Base-by-base conservation (phyloP, 2,113 vertebrate genomes). In the Seriola rivoliana region DNA sequence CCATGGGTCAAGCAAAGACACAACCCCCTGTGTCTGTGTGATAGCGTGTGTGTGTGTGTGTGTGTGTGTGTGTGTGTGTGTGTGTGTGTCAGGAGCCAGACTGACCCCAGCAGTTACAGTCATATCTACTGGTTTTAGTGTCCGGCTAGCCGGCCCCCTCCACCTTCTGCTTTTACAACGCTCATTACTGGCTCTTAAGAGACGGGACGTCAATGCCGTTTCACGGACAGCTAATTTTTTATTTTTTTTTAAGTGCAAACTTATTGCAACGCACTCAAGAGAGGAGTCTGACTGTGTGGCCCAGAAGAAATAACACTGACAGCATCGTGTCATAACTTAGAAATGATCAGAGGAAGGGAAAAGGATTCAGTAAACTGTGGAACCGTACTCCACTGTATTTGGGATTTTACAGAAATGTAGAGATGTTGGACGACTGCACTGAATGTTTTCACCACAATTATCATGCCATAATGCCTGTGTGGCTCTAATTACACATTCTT, bases 121-220 rank as follows among this genome's bases (percentile, higher is more conserved):
- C 44, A 81, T 75, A 79, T 74, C 84, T 71, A 21, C 71, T 64
- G 44, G 73, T 85, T 69, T 71, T 46, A 67, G 73, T 57, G 73
- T 85, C 78, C 11, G 74, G 60, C 78, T 17, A n/a, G 67, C 58
- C 81, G 32, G 68, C 68, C 77, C 57, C 72, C 86, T 25, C 5
- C 68, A 44, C 82, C 60, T 65, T 74, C 54, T 80, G 83, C 77
- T 87, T 79, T 78, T 80, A 85, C 66, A 80, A 44, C 8, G 16
- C 63, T 89, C 80, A 86, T 90, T 89, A 90, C 42, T 66, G 81
- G 65, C 85, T 90, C 72, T 84, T 85, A 89, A 74, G 46, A 90
- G 86, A 69, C 81, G 64, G 38, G 59, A 77, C 25, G 59, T 89
- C 88, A 77, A 88, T 83, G 78, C 58, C 36, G 75, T 80, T 82